Evolutionary conservation across 2,113 vertebrate genomes (phyloP).

Genomic region (Micromys minutus): DNA sequence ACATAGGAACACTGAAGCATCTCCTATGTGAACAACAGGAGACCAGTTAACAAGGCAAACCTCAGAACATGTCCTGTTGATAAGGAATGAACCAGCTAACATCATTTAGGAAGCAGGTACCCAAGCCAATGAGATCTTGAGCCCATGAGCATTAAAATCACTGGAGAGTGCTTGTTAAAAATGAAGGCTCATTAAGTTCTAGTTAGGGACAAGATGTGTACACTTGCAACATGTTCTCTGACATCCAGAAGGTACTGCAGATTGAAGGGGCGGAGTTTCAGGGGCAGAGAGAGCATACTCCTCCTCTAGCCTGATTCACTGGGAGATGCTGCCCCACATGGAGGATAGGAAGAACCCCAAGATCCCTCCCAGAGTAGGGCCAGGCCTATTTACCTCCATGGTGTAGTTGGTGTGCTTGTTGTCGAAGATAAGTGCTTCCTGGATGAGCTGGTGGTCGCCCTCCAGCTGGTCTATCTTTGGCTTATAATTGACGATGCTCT

Average conservation of each 20-base stretch:
- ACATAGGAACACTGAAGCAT: too few species aligned
- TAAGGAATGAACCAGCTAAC: neutral
- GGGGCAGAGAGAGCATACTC: neutral
- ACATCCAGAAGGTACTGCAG: neutral
- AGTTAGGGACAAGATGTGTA: neutral
- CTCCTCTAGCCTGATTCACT: neutral
- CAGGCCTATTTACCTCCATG: slow-evolving; percentile 92
- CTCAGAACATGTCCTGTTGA: neutral
- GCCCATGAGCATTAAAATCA: neutral
- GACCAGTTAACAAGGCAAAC: neutral
- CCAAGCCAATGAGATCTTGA: neutral
- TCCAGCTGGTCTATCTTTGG: slow-evolving; percentile 99
- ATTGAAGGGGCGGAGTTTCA: neutral
- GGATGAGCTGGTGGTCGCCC: slow-evolving; percentile 98
- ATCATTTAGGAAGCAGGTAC: neutral
- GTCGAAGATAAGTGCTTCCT: slow-evolving; percentile 98
- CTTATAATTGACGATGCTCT: slow-evolving; percentile 99
- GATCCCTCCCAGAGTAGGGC: neutral
- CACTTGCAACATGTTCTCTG: neutral
- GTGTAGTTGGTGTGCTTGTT: slow-evolving; percentile 99
- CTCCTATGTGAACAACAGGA: neutral
- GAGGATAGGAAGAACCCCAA: neutral
- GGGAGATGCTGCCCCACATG: neutral
- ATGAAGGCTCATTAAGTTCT: neutral
- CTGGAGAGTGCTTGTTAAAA: neutral